phyloP scores from a whole-genome alignment of 2,797 vertebrate species.

The Bradypus variegatus region DNA sequence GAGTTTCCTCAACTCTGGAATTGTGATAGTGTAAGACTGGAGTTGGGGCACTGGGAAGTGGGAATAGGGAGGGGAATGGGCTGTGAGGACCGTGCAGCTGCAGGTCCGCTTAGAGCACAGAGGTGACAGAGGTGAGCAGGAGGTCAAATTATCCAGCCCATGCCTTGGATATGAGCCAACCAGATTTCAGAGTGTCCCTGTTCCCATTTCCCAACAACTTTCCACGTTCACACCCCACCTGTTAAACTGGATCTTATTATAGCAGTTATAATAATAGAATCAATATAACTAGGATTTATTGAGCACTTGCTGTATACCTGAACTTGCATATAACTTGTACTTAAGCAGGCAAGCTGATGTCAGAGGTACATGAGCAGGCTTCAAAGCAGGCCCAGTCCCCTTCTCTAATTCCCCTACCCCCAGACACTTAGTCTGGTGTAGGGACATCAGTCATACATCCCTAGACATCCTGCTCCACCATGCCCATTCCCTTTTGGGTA shows the following conservation, averaged over 20 bases:
- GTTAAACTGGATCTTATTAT: not conserved
- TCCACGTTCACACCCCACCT: not conserved
- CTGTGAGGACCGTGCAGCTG: not conserved
- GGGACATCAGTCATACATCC: not conserved
- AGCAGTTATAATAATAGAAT: not conserved
- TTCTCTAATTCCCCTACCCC: not conserved
- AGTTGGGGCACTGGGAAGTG: not conserved
- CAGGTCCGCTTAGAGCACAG: not conserved
- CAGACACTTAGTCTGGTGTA: not conserved
- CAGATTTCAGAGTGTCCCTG: not conserved
- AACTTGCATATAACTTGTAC: no score
- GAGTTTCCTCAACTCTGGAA: not conserved
- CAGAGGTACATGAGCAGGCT: not conserved
- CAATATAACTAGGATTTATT: fast-evolving
- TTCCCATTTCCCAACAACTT: not conserved
- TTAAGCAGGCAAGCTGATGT: not conserved
- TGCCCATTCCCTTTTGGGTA: not conserved
- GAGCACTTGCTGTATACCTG: not conserved
- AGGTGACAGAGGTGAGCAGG: not conserved
- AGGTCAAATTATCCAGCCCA: fast-evolving
- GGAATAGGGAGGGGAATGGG: fast-evolving
- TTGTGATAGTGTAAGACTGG: not conserved
- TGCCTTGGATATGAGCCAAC: not conserved
- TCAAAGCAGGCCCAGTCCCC: not conserved
- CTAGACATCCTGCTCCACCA: no score